Evolutionary conservation across 2,113 vertebrate genomes (phyloP).

Genomic region (Condylura cristata): DNA sequence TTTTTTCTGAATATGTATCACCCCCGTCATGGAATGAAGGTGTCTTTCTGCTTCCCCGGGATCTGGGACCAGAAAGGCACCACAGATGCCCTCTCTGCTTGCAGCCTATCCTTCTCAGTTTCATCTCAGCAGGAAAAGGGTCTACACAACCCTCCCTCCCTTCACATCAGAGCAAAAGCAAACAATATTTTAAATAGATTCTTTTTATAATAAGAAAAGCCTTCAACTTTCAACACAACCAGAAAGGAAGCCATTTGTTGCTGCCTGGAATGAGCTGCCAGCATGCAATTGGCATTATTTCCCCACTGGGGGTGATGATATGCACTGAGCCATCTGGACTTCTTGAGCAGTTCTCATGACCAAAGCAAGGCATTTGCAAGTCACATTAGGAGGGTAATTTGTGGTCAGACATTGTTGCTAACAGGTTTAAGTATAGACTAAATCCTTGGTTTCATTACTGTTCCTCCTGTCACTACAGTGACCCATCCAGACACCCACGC

Average conservation of each 20-base stretch:
- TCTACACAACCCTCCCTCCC: slow-evolving; percentile 39
- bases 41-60: slow-evolving; percentile 53
- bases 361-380: not conserved
- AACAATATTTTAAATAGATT: slow-evolving; percentile 61
- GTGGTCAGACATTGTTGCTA: not conserved
- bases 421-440: not conserved
- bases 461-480: not conserved
- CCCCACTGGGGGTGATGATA: not conserved
- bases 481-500: not conserved
- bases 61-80: not conserved
- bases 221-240: slow-evolving; percentile 43
- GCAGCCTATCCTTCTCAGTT: not conserved
- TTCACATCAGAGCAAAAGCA: slow-evolving; percentile 68
- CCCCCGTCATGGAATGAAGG: slow-evolving; percentile 28
- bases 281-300: not conserved
- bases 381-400: not conserved
- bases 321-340: slow-evolving; percentile 41
- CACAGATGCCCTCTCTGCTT: slow-evolving; percentile 71
- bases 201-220: slow-evolving; percentile 55
- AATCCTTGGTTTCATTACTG: not conserved
- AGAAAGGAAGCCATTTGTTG: slow-evolving; percentile 61
- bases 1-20: slow-evolving; percentile 4
- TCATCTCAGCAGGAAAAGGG: slow-evolving; percentile 63
- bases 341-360: not conserved
- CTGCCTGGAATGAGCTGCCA: slow-evolving; percentile 42